Conservation (phyloP, 2,888 invertebrate species). For the Cryptus viduatorius region DNA sequence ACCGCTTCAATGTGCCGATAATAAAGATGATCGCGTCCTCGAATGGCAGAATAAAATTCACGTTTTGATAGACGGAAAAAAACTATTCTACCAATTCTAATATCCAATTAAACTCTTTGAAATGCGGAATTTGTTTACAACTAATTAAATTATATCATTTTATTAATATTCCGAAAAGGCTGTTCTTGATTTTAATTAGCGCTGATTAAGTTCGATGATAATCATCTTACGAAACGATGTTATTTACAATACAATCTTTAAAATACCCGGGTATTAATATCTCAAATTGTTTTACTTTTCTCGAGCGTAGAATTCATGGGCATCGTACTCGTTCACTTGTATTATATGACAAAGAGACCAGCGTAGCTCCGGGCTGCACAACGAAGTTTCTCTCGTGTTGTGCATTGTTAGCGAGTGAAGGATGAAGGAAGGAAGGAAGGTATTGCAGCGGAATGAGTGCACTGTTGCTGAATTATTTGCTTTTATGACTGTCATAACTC, state of each 20-base stretch:
- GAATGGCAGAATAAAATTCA: neutral
- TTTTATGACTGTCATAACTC: slow-evolving; percentile 48
- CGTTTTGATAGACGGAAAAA: neutral
- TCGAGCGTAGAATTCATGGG: neutral
- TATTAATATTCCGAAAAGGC: too few species aligned
- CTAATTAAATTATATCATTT: too few species aligned
- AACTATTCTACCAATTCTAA: neutral
- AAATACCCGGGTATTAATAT: neutral
- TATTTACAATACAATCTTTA: neutral
- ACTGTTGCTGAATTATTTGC: slow-evolving; percentile 40
- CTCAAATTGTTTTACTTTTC: neutral
- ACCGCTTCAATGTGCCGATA: neutral
- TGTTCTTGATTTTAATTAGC: too few species aligned
- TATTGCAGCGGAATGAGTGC: slow-evolving; percentile 12
- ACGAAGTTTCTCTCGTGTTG: neutral
- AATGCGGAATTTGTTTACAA: too few species aligned
- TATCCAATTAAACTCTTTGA: too few species aligned
- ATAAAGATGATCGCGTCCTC: neutral
- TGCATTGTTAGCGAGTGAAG: neutral
- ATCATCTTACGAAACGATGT: neutral
- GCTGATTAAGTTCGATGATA: too few species aligned
- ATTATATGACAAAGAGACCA: neutral
- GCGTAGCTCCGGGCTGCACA: neutral
- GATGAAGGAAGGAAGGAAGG: neutral
- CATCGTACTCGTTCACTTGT: neutral